Evolutionary conservation across 2,113 vertebrate genomes (phyloP), one percentile per base, ranked within the genome.

Genomic region (Tychaedon coryphoeus): DNA sequence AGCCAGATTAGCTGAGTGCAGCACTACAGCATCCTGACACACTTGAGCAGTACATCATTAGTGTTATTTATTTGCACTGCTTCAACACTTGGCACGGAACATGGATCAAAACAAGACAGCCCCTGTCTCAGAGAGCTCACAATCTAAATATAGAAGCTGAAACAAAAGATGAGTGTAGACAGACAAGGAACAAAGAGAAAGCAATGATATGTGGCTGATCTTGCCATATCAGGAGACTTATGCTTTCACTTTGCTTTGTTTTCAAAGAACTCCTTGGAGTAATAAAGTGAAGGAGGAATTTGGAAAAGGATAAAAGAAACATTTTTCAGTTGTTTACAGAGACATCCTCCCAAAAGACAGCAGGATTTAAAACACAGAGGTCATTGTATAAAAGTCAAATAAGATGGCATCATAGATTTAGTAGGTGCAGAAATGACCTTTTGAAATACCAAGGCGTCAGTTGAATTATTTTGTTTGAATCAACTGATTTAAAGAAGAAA

Each of bases 351-450:
- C 70, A 85, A 69, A 6, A 75, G 77, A 61, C 65, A 91, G 29
- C 23, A 87, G 50, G 58, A 90, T 61, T 60, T 48, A 85, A 85
- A 95, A n/a, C 53, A 87, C 71, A 90, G 71, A 71, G 12, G 48
- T 82, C 36, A 14, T 87, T 78, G 43, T 87, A 69, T 72, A 88
- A 85, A 96, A 96, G 93, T 91, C 90, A 95, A 82, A 85, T 13
- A 4, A 90, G 85, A 94, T 90, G 66, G n/a, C 45, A 93, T 85
- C 74, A 69, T 10, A 90, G 81, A 72, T 82, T 78, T 79, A 88
- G 61, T 88, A 88, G 53, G 92, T 95, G 66, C n/a, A 88, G 57
- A 95, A 95, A 65, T 92, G 90, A 93, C 90, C 90, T 96, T 96
- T 90, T 72, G 34, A 97, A 97, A 96, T 95, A 88, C 47, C 79